Conservation (phyloP, 2,797 vertebrate genomes). For the Protosalanx chinensis region DNA sequence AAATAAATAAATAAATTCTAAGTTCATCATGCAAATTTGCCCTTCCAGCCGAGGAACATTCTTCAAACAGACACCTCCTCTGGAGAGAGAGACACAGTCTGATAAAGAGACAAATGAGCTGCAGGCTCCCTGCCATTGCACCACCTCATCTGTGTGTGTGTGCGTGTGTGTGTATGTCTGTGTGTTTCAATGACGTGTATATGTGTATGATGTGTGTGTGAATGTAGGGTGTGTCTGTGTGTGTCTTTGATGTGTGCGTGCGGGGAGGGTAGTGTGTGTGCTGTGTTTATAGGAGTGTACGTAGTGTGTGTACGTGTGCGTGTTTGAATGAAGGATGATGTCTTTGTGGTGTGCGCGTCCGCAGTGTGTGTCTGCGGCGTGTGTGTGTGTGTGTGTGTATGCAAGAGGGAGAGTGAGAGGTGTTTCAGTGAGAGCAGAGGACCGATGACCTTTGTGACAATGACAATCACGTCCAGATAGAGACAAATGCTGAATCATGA, state of each 20-base stretch:
- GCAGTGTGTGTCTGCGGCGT: background rate
- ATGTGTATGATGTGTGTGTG: constrained; percentile 6
- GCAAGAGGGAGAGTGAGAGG: constrained; percentile 25
- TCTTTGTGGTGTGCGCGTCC: no score
- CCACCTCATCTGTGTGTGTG: constrained; percentile 64
- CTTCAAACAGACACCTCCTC: constrained; percentile 74
- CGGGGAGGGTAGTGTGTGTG: background rate
- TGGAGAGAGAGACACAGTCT: constrained; percentile 77
- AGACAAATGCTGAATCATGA: constrained; percentile 48
- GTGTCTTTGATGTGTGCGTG: background rate
- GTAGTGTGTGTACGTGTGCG: no score
- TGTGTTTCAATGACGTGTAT: background rate
- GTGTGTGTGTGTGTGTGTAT: constrained; percentile 11
- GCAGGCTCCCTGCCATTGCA: constrained; percentile 73
- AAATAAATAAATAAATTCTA: constrained; percentile 15
- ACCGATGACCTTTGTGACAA: constrained; percentile 82
- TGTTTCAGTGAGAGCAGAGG: constrained; percentile 30
- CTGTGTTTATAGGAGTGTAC: no score
- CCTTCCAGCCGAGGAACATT: constrained; percentile 75
- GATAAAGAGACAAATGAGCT: constrained; percentile 78
- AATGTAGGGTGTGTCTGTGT: constrained; percentile 8
- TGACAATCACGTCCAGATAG: constrained; percentile 72
- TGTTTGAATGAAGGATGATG: no score
- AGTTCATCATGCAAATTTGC: constrained; percentile 73
- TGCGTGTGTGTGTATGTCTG: constrained; percentile 39